Base-by-base conservation (phyloP, 2,797 vertebrate species). In the Lacerta viridis region DNA sequence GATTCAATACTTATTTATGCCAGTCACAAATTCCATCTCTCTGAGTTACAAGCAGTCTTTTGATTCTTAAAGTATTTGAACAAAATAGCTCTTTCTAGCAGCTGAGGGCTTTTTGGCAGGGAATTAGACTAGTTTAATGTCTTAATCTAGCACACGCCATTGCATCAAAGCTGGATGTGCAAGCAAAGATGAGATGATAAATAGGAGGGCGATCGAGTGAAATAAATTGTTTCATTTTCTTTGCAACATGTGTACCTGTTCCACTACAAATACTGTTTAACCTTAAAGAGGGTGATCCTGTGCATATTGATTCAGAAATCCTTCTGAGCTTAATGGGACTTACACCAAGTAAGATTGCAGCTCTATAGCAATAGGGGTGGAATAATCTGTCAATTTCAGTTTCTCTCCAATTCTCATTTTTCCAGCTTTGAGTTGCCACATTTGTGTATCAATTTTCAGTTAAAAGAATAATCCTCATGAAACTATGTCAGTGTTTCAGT, bases 61-160 rank as follows among this genome's bases (percentile, higher is more conserved):
- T 89, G 69, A 85, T 89, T 89, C 41, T 68, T 82, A 77, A 89
- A 86, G 79, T 89, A 86, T 86, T 86, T 85, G 83, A 89, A 86
- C 84, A 86, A 86, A 86, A 89, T 76, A 55, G 59, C 83, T 89
- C 33, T 81, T 86, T 86, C 18, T 76, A 55, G n/a, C 25, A 86
- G 84, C 41, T 55, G 18, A 86, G 46, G 15, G 20, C 5, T 76
- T 74, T 50, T 39, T 69, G 41, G 64, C 64, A 84, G 83, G 69
- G 39, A n/a, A 89, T 89, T 82, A 86, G 43, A 50, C 33, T 17
- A 13, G 69, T 82, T 81, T 86, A 75, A 89, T 86, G 33, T 86
- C 84, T 89, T 77, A 82, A 89, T 89, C 78, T 82, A 25, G 29
- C 83, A 55, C 84, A 89, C 4, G 25, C 25, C 33, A 76, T 10